A percentile compares a stretch with the other conserved stretches of the same genome.
Evolutionary conservation across 1,140 invertebrate species (phyloP).

Genomic region (Drosophila azteca): DNA sequence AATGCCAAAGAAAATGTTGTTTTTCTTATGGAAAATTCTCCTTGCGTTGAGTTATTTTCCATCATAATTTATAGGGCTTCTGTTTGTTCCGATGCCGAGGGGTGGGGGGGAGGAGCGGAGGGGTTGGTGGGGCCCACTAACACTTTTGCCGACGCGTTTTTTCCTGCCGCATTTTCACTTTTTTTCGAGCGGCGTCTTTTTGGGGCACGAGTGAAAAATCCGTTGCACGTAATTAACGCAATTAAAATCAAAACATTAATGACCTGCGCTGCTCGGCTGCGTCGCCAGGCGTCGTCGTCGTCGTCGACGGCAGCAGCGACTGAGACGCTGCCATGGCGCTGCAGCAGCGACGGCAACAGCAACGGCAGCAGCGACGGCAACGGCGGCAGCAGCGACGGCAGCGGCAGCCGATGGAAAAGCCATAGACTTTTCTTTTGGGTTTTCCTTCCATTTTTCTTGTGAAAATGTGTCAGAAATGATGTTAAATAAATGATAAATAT

Average conservation of each 20-base stretch:
- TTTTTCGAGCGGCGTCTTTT: slow-evolving; percentile 6
- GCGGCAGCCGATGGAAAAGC: too few species aligned
- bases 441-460: background rate
- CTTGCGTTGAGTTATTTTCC: slow-evolving; percentile 15
- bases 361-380: background rate
- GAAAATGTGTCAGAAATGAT: background rate
- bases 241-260: slow-evolving; percentile 84
- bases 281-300: slow-evolving; percentile 29
- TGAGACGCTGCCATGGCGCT: slow-evolving; percentile 13
- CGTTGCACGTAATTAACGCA: slow-evolving; percentile 83
- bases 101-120: too few species aligned
- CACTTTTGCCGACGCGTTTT: slow-evolving; percentile 11
- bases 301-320: slow-evolving; percentile 28
- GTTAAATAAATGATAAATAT: background rate
- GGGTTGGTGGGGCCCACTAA: too few species aligned
- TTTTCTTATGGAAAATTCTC: slow-evolving; percentile 12
- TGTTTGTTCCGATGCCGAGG: background rate
- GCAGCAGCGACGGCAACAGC: slow-evolving; percentile 14
- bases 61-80: slow-evolving; percentile 17
- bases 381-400: background rate
- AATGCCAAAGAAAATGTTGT: background rate
- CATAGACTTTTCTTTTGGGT: too few species aligned
- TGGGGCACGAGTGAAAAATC: slow-evolving; percentile 67
- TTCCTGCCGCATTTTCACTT: slow-evolving; percentile 16
- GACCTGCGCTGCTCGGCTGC: slow-evolving; percentile 66